Base-by-base conservation (phyloP, 2,797 vertebrate species). In the Malurus leucopterus region DNA sequence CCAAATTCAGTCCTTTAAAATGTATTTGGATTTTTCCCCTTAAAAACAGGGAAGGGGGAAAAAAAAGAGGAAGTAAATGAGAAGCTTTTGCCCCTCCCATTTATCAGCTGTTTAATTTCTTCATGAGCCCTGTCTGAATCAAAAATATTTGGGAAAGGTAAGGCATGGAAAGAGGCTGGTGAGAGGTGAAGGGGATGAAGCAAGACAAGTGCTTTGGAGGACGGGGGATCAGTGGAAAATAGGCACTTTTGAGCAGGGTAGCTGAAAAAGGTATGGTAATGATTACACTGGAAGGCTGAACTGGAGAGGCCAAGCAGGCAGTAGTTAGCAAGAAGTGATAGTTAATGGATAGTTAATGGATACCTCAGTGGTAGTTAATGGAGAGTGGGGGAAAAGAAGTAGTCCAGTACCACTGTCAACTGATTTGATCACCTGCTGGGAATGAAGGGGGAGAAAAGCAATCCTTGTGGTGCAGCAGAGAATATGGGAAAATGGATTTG, bases 1-100 rank as follows among this genome's bases (percentile, higher is more conserved):
- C n/a, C n/a, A 36, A 40, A 49, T 75, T 83, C 49, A 84, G 44
- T 64, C 38, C n/a, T 88, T 72, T 53, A 81, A 91, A 84, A 43
- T 46, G 22, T 44, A 13, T 77, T 89, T 80, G 16, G 38, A 70
- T 51, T 7, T 62, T 87, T 80, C 57, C 15, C 29, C 8, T 80
- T 78, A 50, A 57, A 76, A 87, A 65, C 0, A 3, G 14, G 15
- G 11, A 36, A 36, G 2, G 18, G 2, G 0, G 1, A 6, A 15
- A 18, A 14, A 58, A 36, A 61, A 65, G 6, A 26, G 4, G 7
- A 59, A 50, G 7, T 27, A 4, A 69, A 65, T 62, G 19, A 44
- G 17, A 55, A 84, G 23, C 3, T 78, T 87, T 91, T 83, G 12
- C 24, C 8, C 30, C 69, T 76, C 32, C 6, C 5, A 30, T 58